Percentiles rank a stretch among this genome's conserved stretches.
Evolutionary conservation across 2,113 vertebrate genomes (phyloP).

Genomic region (Gymnobelideus leadbeateri): DNA sequence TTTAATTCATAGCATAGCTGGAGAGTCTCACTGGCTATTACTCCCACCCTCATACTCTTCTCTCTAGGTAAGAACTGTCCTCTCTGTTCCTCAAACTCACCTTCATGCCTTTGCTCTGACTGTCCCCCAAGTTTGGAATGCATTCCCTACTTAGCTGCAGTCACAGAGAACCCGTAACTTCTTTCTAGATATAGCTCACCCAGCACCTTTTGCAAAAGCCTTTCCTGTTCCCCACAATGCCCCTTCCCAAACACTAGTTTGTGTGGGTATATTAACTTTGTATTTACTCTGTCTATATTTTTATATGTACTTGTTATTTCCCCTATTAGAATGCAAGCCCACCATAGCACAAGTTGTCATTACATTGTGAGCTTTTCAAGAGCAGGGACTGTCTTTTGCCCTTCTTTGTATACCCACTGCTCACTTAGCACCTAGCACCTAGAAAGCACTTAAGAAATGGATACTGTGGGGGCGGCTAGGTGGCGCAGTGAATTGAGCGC

Average conservation of each 20-base stretch:
- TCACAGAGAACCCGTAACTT: not conserved
- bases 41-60: not conserved
- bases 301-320: not conserved
- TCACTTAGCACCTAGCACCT: no score
- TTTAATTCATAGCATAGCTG: not conserved
- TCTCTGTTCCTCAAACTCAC: not conserved
- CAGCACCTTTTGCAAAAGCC: not conserved
- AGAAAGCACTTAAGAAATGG: no score
- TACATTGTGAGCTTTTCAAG: not conserved
- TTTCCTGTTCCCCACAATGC: not conserved
- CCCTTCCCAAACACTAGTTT: not conserved
- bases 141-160: not conserved
- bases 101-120: not conserved
- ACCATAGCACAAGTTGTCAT: not conserved
- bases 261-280: not conserved
- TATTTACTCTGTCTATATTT: not conserved
- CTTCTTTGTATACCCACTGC: no score
- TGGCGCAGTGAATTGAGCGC: no score
- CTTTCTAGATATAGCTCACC: not conserved
- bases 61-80: not conserved
- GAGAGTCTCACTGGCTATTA: not conserved
- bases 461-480: no score
- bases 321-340: not conserved
- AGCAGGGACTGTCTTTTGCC: no score
- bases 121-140: not conserved